Conservation (phyloP, 2,797 vertebrate species). For the Enteromius mattozi region DNA sequence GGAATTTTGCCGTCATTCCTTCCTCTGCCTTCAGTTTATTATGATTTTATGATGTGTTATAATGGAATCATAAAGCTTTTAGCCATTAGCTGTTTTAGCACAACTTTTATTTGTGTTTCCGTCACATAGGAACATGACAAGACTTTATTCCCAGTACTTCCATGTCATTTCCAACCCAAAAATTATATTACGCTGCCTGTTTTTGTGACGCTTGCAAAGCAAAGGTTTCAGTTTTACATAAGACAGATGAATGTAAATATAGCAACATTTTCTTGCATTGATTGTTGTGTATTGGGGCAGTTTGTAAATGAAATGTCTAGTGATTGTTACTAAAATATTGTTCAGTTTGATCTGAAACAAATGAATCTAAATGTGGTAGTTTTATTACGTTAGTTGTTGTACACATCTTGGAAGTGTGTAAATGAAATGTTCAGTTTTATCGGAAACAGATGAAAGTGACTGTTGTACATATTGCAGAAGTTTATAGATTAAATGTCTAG, state of each 20-base stretch:
- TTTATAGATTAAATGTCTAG: background rate
- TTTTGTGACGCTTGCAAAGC: background rate
- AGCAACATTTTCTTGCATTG: background rate
- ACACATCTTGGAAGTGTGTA: background rate
- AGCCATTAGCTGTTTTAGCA: constrained; percentile 27
- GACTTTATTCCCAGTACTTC: background rate
- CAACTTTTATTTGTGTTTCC: background rate
- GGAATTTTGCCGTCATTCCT: constrained; percentile 43
- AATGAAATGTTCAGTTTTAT: background rate
- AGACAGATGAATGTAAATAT: background rate
- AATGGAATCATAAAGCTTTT: constrained; percentile 50
- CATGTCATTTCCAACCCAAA: background rate
- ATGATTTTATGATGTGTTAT: constrained; percentile 38
- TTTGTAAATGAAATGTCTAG: background rate
- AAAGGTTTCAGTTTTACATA: background rate
- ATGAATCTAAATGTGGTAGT: background rate
- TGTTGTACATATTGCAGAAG: background rate
- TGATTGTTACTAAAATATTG: background rate
- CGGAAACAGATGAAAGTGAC: background rate
- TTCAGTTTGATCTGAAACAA: background rate
- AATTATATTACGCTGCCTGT: background rate
- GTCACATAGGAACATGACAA: background rate
- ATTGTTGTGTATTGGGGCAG: background rate
- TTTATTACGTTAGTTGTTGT: background rate
- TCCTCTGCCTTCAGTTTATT: constrained; percentile 12